Base-by-base conservation (phyloP, 2,113 vertebrate species). In the Leptosomus discolor region DNA sequence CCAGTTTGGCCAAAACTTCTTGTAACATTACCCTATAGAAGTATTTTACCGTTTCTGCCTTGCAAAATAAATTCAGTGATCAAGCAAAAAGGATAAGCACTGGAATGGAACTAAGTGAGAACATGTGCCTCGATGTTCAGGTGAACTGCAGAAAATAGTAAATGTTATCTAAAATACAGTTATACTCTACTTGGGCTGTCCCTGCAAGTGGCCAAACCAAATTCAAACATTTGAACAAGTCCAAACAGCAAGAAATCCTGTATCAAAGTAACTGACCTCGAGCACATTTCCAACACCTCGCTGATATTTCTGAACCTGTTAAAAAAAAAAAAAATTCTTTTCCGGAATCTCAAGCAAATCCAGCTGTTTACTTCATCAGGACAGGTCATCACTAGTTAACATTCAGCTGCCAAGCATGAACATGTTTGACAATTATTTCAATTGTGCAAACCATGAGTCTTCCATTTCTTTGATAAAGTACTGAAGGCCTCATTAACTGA, bases 81-180 rank as follows among this genome's bases (percentile, higher is more conserved):
- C 19, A 8, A 56, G 34, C 12, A 60, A 63, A 20, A 79, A 68
- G 21, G 22, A 58, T 34, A 32, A 82, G 5, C 27, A 63, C 8
- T 56, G 36, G 78, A 85, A 61, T 34, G 6, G 30, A 46, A n/a
- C 41, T 34, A 23, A 51, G 13, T 1, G 3, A 78, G 86, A 77
- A 46, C 5, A 14, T 45, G 3, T 60, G 17, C 58, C 48, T 57
- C 0, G 0, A 9, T 53, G 19, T 39, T 58, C 27, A 48, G 16
- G 12, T 26, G 7, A 32, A 34, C 21, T 75, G 37, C 51, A 39
- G 30, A 58, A 68, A 94, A 58, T 4, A 69, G 15, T n/a, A 22
- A 46, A 3, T 69, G 30, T 16, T 39, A 19, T 15, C 21, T 34
- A 30, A 56, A 68, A n/a, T 7, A 48, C 10, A 76, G 3, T 45